Evolutionary conservation across 2,113 vertebrate genomes (phyloP).

Genomic region (Myodes glareolus): DNA sequence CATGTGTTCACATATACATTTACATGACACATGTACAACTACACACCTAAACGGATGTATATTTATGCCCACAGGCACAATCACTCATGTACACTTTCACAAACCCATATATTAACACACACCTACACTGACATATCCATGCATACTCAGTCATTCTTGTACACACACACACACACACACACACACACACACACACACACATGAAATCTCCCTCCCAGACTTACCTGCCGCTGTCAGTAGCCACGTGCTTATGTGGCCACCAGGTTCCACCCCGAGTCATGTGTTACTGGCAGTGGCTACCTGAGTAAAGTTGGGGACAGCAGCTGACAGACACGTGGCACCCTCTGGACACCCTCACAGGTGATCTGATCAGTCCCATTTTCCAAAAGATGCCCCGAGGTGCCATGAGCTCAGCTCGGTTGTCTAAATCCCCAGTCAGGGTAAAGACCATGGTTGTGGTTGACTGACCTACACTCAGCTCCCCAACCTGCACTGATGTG

Average conservation of each 20-base stretch:
- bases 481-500: neutral
- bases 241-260: rapidly evolving
- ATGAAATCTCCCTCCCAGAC: neutral
- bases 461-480: neutral
- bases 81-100: neutral
- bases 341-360: neutral
- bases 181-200: neutral
- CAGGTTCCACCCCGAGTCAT: rapidly evolving
- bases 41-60: neutral
- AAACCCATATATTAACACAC: neutral
- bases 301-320: neutral
- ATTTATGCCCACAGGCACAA: neutral
- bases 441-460: neutral
- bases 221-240: rapidly evolving
- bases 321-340: neutral
- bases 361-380: neutral
- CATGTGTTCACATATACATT: neutral
- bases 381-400: neutral
- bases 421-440: neutral
- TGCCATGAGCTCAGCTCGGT: neutral
- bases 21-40: neutral
- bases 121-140: neutral
- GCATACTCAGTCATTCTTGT: neutral
- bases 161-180: no score
- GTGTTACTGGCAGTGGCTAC: neutral